A percentile compares a stretch with the other conserved stretches of the same genome.
phyloP scores from a whole-genome alignment of 2,888 invertebrate genomes.

The Pseudococcus longispinus region DNA sequence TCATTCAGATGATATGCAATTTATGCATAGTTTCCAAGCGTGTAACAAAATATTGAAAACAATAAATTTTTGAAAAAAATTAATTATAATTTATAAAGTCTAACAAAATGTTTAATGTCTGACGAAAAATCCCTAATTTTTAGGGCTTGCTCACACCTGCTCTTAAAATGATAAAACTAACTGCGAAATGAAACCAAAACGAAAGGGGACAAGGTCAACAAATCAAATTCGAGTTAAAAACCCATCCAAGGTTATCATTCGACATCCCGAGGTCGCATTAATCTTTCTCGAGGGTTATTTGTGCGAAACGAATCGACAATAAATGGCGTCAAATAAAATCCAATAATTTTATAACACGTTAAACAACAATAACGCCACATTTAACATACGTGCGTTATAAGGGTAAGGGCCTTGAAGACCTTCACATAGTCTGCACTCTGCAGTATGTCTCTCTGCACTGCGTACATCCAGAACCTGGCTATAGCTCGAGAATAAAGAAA shows the following conservation, averaged over 20 bases:
- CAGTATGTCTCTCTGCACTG: not conserved
- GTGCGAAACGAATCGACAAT: not conserved
- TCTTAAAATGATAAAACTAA: too few relatives aligned
- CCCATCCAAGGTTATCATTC: too few relatives aligned
- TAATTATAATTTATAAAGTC: too few relatives aligned
- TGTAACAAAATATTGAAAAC: too few relatives aligned
- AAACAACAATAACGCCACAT: not conserved
- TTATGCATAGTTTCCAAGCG: too few relatives aligned
- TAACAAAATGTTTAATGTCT: too few relatives aligned
- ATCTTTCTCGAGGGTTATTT: not conserved
- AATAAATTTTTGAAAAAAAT: too few relatives aligned
- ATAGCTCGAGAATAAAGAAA: not conserved
- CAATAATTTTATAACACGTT: constrained; percentile 3
- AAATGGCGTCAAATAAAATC: not conserved
- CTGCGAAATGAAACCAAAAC: too few relatives aligned
- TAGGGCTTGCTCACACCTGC: too few relatives aligned
- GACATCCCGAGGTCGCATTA: not conserved
- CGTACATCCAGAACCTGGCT: not conserved
- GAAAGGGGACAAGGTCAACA: not conserved
- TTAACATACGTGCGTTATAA: not conserved
- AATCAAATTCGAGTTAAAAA: not conserved
- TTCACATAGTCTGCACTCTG: not conserved
- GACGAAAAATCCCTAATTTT: too few relatives aligned
- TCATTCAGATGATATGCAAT: too few relatives aligned
- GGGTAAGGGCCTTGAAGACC: not conserved